Conservation (phyloP, 2,888 invertebrate species). For the Julus scanicus region DNA sequence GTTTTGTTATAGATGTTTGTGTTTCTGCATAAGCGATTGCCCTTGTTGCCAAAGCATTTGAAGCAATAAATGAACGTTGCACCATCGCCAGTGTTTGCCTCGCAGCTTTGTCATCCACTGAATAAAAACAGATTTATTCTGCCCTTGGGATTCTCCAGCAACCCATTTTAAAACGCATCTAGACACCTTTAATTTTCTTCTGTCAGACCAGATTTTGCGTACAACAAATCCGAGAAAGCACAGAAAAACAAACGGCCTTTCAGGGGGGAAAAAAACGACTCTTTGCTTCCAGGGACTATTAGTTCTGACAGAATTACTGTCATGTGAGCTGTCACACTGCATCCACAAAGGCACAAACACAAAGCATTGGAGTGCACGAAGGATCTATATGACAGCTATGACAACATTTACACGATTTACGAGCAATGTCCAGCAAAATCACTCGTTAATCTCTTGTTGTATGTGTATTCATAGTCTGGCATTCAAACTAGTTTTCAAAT, state of each 20-base stretch:
- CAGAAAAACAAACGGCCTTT: conserved; percentile 5
- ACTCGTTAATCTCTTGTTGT: not conserved
- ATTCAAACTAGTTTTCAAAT: too few species aligned
- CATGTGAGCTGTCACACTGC: conserved; percentile 2
- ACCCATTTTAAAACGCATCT: conserved; percentile 3
- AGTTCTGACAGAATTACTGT: conserved; percentile 1
- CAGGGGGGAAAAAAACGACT: not conserved
- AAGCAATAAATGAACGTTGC: not conserved
- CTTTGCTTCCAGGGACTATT: conserved; percentile 1
- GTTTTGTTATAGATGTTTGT: not conserved
- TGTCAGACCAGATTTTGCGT: conserved; percentile 11
- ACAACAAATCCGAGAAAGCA: not conserved
- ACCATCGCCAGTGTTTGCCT: not conserved
- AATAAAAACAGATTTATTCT: not conserved
- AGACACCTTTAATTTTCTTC: conserved; percentile 4
- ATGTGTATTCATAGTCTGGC: too few species aligned
- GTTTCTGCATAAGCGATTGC: not conserved
- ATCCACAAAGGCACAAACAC: not conserved
- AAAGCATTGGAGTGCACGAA: not conserved
- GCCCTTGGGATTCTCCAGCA: not conserved
- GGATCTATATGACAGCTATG: not conserved
- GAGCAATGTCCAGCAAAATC: not conserved
- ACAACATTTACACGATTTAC: not conserved
- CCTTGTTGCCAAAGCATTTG: not conserved
- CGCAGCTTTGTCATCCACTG: conserved; percentile 4